Conservation (phyloP, 1,140 invertebrate genomes). For the Megathymus violae region DNA sequence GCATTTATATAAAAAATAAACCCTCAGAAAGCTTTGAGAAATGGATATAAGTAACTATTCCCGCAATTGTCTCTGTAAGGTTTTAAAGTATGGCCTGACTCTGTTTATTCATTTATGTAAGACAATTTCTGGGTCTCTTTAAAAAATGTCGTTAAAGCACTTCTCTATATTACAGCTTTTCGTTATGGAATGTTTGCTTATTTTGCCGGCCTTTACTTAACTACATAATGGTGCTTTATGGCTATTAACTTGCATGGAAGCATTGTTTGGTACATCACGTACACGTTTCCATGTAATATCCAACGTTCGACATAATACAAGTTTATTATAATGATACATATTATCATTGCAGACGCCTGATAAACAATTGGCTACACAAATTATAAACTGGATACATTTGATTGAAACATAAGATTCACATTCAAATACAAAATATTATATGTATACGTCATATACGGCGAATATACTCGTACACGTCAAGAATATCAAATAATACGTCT, state of each 20-base stretch:
- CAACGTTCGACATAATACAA: neutral
- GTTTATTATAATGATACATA: too few species aligned
- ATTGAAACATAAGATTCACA: too few species aligned
- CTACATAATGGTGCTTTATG: constrained; percentile 20
- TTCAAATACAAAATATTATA: too few species aligned
- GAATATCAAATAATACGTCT: too few species aligned
- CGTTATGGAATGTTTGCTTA: neutral
- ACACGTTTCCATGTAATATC: neutral
- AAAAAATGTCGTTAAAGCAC: too few species aligned
- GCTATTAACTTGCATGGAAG: neutral
- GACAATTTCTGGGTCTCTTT: constrained; percentile 51
- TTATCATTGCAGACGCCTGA: too few species aligned
- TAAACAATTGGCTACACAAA: too few species aligned
- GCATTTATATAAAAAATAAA: constrained; percentile 12
- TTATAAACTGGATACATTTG: too few species aligned
- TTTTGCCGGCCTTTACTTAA: constrained; percentile 22
- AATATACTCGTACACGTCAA: too few species aligned
- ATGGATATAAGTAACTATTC: constrained; percentile 40
- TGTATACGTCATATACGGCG: too few species aligned
- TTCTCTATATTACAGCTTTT: constrained; percentile 24
- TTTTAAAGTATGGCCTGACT: constrained; percentile 42
- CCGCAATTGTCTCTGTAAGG: constrained; percentile 43
- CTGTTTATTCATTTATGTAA: constrained; percentile 61
- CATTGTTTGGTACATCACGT: neutral
- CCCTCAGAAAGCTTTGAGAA: constrained; percentile 37